A percentile compares a stretch with the other conserved stretches of the same genome.
phyloP scores from a whole-genome alignment of 1,140 invertebrate species.

The Octopus bimaculoides region DNA sequence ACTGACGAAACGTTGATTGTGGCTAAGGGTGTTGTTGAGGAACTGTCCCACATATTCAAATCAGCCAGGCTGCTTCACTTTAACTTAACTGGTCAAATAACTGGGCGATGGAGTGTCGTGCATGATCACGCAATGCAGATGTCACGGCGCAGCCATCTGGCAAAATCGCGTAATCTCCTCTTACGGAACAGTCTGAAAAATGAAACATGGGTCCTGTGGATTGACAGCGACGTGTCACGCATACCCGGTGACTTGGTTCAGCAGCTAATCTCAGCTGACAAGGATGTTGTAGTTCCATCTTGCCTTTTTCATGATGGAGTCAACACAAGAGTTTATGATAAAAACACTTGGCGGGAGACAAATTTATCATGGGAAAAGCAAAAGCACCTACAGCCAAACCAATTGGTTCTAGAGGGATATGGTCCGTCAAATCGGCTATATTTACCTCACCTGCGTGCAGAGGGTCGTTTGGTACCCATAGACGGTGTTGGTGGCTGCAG shows the following conservation, averaged over 20 bases:
- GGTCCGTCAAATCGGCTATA: conserved; percentile 37
- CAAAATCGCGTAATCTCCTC: conserved; percentile 42
- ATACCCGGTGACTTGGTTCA: conserved; percentile 44
- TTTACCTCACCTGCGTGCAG: conserved; percentile 41
- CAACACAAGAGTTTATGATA: conserved; percentile 41
- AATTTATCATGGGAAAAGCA: conserved; percentile 33
- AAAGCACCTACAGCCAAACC: conserved; percentile 22
- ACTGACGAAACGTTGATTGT: conserved; percentile 36
- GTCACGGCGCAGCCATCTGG: conserved; percentile 40
- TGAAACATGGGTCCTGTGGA: conserved; percentile 48
- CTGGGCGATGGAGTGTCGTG: conserved; percentile 30
- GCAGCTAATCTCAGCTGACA: conserved; percentile 41
- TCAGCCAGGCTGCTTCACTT: conserved; percentile 33
- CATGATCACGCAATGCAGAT: conserved; percentile 36
- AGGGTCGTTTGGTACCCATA: conserved; percentile 44
- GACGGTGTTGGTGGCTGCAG: conserved; percentile 52
- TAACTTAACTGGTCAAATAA: conserved; percentile 31
- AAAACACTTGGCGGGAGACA: conserved; percentile 53
- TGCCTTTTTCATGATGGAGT: conserved; percentile 36
- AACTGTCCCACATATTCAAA: conserved; percentile 32
- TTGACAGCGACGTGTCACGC: conserved; percentile 46
- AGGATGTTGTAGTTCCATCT: conserved; percentile 40
- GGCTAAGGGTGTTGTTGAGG: conserved; percentile 27
- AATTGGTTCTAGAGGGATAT: conserved; percentile 49
- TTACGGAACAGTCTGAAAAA: conserved; percentile 30